Evolutionary conservation across 2,113 vertebrate species (phyloP).

Genomic region (Gallinago jamesoni): DNA sequence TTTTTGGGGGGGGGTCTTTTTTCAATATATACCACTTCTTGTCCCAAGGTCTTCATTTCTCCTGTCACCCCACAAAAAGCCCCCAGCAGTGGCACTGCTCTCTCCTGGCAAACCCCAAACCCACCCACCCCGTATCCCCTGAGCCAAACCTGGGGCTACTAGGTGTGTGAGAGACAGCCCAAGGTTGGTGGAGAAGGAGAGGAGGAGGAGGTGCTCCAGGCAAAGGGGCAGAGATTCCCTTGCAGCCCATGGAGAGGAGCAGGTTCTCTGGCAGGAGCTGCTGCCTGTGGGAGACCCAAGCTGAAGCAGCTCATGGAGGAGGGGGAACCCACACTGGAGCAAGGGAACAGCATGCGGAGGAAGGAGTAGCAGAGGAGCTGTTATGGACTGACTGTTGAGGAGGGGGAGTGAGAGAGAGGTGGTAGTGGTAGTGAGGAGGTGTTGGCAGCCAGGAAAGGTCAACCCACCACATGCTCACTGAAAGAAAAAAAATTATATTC

Average conservation of each 20-base stretch:
- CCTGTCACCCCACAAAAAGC: background rate
- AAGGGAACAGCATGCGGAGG: background rate
- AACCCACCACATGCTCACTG: background rate
- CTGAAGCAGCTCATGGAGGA: background rate
- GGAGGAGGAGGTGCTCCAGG: background rate
- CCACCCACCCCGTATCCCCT: accelerated
- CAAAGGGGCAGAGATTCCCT: too few species aligned
- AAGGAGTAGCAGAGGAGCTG: background rate
- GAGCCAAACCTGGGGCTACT: accelerated
- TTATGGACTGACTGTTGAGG: background rate
- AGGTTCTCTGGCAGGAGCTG: background rate
- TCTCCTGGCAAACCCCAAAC: background rate
- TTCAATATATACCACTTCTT: background rate
- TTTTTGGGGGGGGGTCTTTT: background rate
- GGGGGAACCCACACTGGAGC: background rate
- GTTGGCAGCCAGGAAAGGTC: background rate
- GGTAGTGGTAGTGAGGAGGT: accelerated
- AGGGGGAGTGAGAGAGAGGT: background rate
- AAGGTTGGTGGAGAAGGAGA: background rate
- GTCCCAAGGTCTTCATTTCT: background rate
- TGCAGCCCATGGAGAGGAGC: background rate
- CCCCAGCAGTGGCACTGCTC: background rate
- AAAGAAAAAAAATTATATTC: background rate
- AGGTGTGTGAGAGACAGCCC: background rate
- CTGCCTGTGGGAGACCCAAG: too few species aligned